Conservation (phyloP, 2,888 invertebrate species). For the Eupeodes latifasciatus region DNA sequence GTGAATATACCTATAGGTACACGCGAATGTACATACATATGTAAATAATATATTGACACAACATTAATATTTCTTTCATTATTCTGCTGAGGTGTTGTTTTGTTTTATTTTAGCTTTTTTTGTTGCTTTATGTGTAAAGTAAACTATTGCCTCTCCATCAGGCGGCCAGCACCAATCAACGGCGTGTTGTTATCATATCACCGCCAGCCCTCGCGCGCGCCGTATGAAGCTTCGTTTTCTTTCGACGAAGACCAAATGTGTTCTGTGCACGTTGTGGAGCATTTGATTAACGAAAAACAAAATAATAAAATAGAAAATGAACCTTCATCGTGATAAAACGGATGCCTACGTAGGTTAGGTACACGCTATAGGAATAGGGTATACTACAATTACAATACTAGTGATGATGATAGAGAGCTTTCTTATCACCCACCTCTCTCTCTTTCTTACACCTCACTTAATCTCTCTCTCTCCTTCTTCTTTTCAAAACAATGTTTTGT, state of each 20-base stretch:
- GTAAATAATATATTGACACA: not conserved
- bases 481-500: conserved; percentile 65
- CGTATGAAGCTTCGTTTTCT: not conserved
- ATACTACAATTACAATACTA: not conserved
- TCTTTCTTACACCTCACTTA: not conserved
- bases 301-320: conserved; percentile 16
- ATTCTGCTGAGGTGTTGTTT: conserved; percentile 13
- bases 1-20: conserved; percentile 2
- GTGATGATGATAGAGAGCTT: conserved; percentile 43
- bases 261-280: conserved; percentile 15
- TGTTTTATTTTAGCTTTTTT: not conserved
- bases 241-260: conserved; percentile 18
- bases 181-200: conserved; percentile 29
- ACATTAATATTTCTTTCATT: conserved; percentile 3
- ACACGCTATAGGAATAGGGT: not conserved
- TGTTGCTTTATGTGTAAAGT: not conserved
- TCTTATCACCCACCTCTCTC: conserved; percentile 59
- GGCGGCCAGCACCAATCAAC: not conserved
- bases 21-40: not conserved
- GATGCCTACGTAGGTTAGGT: not conserved
- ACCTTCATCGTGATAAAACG: conserved; percentile 12
- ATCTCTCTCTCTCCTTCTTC: not conserved
- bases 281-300: conserved; percentile 1
- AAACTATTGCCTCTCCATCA: not conserved
- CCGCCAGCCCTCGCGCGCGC: not conserved